Evolutionary conservation across 2,888 invertebrate species (phyloP).

Genomic region (Eremobia ochroleuca): DNA sequence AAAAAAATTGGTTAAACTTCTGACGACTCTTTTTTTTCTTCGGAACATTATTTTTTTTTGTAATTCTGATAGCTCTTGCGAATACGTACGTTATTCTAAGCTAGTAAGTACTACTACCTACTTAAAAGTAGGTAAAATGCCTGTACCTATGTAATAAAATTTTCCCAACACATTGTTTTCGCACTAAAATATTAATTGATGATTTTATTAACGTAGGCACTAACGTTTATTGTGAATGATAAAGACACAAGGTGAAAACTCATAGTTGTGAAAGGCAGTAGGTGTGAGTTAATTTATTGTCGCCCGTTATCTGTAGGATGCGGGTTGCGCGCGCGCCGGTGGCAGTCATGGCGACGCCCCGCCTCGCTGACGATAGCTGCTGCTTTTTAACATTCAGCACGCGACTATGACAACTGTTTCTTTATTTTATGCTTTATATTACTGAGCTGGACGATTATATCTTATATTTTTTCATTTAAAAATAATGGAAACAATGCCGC

Average conservation of each 20-base stretch:
- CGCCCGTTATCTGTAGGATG: constrained; percentile 87
- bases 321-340: constrained; percentile 86
- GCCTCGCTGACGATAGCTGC: constrained; percentile 58
- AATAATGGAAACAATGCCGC: constrained; percentile 4
- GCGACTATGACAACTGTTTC: constrained; percentile 82
- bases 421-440: constrained; percentile 40
- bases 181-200: constrained; percentile 38
- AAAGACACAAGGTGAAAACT: constrained; percentile 87
- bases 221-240: constrained; percentile 70
- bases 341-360: constrained; percentile 76
- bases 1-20: not conserved
- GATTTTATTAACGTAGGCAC: constrained; percentile 40
- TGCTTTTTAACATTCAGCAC: constrained; percentile 85
- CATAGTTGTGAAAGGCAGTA: constrained; percentile 87
- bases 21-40: not conserved
- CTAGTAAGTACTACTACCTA: not conserved
- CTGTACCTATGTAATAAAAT: not conserved
- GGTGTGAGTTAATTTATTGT: constrained; percentile 86
- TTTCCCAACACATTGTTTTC: constrained; percentile 12
- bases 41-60: not conserved
- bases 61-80: too few species aligned
- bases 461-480: not conserved
- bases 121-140: not conserved
- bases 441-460: constrained; percentile 8
- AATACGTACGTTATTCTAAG: not conserved